A percentile compares a stretch with the other conserved stretches of the same genome.
Evolutionary conservation across 2,797 vertebrate genomes (phyloP).

Genomic region (Adrianichthys oophorus): DNA sequence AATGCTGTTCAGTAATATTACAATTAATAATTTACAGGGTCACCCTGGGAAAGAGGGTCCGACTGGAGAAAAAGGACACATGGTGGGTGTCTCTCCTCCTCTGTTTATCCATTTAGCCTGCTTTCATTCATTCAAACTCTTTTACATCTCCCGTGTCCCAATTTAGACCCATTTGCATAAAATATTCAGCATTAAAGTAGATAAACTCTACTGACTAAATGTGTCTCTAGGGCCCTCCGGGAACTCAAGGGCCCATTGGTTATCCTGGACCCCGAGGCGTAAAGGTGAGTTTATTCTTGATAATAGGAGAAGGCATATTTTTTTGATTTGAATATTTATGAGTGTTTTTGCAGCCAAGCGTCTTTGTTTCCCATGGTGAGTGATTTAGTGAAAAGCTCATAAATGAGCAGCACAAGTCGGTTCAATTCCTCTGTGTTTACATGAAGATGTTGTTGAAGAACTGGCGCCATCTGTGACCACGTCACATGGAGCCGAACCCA

Average conservation of each 20-base stretch:
- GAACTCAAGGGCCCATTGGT: slow-evolving; percentile 95
- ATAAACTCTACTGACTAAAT: slow-evolving; percentile 14
- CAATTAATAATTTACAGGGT: slow-evolving; percentile 82
- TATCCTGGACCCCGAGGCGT: slow-evolving; percentile 95
- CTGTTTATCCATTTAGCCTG: background rate
- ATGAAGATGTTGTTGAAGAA: too few species aligned
- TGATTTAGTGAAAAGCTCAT: too few species aligned
- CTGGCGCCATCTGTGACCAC: too few species aligned
- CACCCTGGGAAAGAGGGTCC: slow-evolving; percentile 98
- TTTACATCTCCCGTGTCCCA: slow-evolving; percentile 18
- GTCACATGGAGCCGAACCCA: slow-evolving; percentile 2
- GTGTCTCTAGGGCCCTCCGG: slow-evolving; percentile 86
- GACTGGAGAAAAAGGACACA: slow-evolving; percentile 89
- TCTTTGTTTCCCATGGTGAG: too few species aligned
- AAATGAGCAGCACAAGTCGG: too few species aligned
- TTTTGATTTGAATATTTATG: background rate
- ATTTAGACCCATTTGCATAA: slow-evolving; percentile 39
- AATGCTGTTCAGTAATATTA: slow-evolving; percentile 59
- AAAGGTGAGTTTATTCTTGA: slow-evolving; percentile 83
- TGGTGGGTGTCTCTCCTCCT: slow-evolving; percentile 74
- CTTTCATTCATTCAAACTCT: slow-evolving; percentile 8
- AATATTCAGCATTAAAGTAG: slow-evolving; percentile 30
- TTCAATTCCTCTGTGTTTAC: too few species aligned
- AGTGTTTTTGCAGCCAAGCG: too few species aligned
- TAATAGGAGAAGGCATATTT: slow-evolving; percentile 1